Evolutionary conservation across 2,888 invertebrate species (phyloP), one percentile per base, ranked within the genome.

Genomic region (Polydrusus pterygomalis): DNA sequence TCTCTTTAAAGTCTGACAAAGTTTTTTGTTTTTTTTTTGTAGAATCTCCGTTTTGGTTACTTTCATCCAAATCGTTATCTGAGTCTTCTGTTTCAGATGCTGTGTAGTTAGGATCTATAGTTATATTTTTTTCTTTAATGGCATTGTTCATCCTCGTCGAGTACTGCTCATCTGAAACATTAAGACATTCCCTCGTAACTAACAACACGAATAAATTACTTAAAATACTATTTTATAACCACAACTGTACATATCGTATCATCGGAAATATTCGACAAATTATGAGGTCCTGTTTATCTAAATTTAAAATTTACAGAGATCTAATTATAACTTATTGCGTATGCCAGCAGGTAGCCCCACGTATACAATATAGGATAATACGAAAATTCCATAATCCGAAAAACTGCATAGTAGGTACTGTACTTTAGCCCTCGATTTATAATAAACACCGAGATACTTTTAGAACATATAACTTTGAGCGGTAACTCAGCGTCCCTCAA

Each of bases 361-460:
- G 15, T 49, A 15, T 49, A 6, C 17, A 18, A 15, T 6, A 49
- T 49, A 9, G 18, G 9, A 49, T 5, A 15, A 49, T 17, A 49
- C 0, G 2, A 49, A 49, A 49, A 49, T 18, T 2, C 8, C 9
- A 15, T 7, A 15, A 15, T 17, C 18, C 13, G 9, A 9, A 49
- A 49, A 49, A 49, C 17, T 49, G 49, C 15, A 0, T 49, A 43
- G 18, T 17, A 18, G 49, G 17, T 43, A 49, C 49, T 49, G 49
- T 18, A n/a, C 1, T 49, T 49, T n/a, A 49, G 15, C 49, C 49
- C 49, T 49, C 49, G 15, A 49, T 34, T n/a, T n/a, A n/a, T n/a
- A n/a, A n/a, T n/a, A n/a, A n/a, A n/a, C n/a, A n/a, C n/a, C n/a
- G n/a, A n/a, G n/a, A n/a, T n/a, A n/a, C n/a, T n/a, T n/a, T n/a